These are phyloP conservation scores for Eudorcas thomsonii DNA, from an alignment of 2,113 vertebrate species.

Conservation along the genomic window DNA sequence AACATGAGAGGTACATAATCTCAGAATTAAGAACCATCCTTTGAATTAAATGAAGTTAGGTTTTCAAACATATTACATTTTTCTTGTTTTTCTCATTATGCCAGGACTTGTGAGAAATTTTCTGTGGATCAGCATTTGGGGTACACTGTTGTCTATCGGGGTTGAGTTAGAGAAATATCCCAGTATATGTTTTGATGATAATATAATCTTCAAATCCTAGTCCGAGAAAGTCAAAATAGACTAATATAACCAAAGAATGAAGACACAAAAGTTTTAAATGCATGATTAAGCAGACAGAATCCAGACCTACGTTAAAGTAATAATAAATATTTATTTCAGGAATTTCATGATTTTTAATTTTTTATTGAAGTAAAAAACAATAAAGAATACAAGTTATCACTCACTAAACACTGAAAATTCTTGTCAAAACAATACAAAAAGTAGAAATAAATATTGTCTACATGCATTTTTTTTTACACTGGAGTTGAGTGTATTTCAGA, in stretches of 20 bases:
- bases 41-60: neutral
- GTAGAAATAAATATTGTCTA: neutral
- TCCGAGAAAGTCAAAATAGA: neutral
- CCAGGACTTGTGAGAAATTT: neutral
- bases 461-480: neutral
- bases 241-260: neutral
- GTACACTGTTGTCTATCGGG: neutral
- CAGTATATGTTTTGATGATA: neutral
- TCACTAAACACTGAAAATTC: neutral
- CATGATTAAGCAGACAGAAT: neutral
- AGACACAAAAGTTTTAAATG: neutral
- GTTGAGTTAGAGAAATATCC: neutral
- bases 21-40: neutral
- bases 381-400: neutral
- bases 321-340: neutral
- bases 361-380: neutral
- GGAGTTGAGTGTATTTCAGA: neutral
- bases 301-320: neutral
- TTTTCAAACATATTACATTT: neutral
- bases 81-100: neutral
- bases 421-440: neutral
- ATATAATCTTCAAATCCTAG: neutral
- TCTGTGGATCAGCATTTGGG: neutral
- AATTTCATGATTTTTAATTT: neutral
- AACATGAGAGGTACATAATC: neutral